Evolutionary conservation across 2,113 vertebrate species (phyloP).

Genomic region (Cyprinodon tularosa): DNA sequence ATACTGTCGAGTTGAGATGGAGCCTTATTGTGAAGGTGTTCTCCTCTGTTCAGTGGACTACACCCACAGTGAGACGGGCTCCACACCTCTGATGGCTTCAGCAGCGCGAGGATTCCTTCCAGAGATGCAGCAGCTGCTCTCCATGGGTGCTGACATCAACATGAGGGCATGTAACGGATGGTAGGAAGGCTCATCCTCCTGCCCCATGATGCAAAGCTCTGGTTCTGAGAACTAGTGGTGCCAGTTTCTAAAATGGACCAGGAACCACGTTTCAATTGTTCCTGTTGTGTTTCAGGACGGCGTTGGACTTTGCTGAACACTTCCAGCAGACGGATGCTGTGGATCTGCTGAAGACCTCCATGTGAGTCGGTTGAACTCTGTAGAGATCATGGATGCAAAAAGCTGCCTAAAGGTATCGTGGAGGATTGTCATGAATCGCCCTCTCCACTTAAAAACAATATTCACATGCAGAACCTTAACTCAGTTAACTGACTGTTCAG

Average conservation of each 20-base stretch:
- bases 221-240: background rate
- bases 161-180: conserved; percentile 91
- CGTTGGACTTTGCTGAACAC: conserved; percentile 91
- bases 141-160: conserved; percentile 88
- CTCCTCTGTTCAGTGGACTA: conserved; percentile 85
- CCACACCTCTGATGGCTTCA: conserved; percentile 90
- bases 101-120: conserved; percentile 88
- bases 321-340: conserved; percentile 88
- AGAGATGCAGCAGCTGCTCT: conserved; percentile 90
- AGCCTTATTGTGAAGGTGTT: background rate
- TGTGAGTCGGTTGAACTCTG: conserved; percentile 75
- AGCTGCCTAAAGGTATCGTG: too few relatives aligned
- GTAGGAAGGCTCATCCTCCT: conserved; percentile 72
- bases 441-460: too few relatives aligned
- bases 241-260: background rate
- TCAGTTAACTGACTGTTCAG: too few relatives aligned
- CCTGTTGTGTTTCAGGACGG: conserved; percentile 81
- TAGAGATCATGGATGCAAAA: background rate
- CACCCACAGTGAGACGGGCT: conserved; percentile 89
- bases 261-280: background rate
- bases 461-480: too few relatives aligned
- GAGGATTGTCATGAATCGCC: too few relatives aligned
- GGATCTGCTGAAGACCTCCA: conserved; percentile 89
- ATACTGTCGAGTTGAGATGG: too few relatives aligned
- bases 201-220: background rate